Evolutionary conservation across 2,113 vertebrate species (phyloP).

Genomic region (Brachirus orientalis): DNA sequence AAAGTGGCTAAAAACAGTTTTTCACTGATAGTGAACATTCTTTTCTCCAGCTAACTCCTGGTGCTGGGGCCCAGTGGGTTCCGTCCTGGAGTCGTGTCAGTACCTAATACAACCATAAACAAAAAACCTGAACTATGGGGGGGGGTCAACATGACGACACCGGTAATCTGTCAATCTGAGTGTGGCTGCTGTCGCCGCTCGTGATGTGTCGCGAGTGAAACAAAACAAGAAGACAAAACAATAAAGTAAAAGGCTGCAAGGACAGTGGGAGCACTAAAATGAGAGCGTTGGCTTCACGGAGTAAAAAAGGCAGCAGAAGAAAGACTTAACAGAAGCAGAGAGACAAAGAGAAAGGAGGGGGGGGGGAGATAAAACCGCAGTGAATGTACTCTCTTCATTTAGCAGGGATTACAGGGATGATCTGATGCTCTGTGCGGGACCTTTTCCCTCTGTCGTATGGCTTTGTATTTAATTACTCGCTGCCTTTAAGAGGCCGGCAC

Average conservation of each 20-base stretch:
- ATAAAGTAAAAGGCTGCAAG: constrained; percentile 6
- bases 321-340: constrained; percentile 52
- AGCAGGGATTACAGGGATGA: constrained; percentile 74
- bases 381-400: constrained; percentile 69
- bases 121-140: no score
- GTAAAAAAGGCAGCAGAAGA: constrained; percentile 58
- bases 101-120: no score
- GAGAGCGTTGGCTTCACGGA: constrained; percentile 59
- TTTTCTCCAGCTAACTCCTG: no score
- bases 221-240: constrained; percentile 4
- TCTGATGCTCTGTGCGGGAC: constrained; percentile 75
- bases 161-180: constrained; percentile 70
- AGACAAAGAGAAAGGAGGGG: constrained; percentile 43
- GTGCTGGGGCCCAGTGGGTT: no score
- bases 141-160: constrained; percentile 36
- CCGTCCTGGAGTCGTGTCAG: no score
- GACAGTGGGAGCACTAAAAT: constrained; percentile 33
- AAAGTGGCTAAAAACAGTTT: no score
- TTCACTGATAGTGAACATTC: no score
- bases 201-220: constrained; percentile 45
- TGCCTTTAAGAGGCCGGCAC: constrained; percentile 61
- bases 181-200: constrained; percentile 32
- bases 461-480: constrained; percentile 76
- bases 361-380: constrained; percentile 56
- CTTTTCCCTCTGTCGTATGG: constrained; percentile 64